Base-by-base conservation (phyloP, 2,113 vertebrate genomes). In the Entosphenus tridentatus region DNA sequence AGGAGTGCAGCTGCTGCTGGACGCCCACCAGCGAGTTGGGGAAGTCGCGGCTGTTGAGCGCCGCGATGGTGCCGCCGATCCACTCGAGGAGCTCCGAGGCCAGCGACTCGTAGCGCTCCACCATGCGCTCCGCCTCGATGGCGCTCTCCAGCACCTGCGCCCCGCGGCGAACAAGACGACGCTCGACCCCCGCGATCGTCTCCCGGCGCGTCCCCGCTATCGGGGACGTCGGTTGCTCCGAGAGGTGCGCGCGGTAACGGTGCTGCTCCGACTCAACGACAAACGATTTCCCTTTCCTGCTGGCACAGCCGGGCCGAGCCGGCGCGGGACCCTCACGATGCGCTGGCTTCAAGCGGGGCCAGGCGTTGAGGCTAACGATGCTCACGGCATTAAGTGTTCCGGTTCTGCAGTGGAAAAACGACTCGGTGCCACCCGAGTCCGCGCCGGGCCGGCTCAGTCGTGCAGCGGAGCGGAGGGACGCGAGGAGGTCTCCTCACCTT, bases 1-100 rank as follows among this genome's bases (percentile, higher is more conserved):
- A 96, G 12, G 87, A 85, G 73, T 93, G 92, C 0, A 96, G 85
- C 76, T 95, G 92, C 77, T 92, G 92, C 75, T 96, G 92, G 7
- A 96, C 92, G 1, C 92, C 92, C 0, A 77, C 78, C 70, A 96
- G 68, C 0, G 92, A 96, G 79, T 96, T 96, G 77, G 90, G 90
- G 17, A 96, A 96, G 78, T 88, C 93, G 80, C 95, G 92, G 78
- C 85, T 89, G 80, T 83, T 79, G 77, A 96, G 88, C 76, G 89
- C 76, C 3, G 79, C 69, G 16, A 91, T 81, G 57, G 90, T 96
- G 74, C 81, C 86, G 12, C 87, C 87, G 14, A 93, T 87, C 92
- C 92, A 96, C 68, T 86, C 83, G 72, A 96, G 78, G 56, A 96
- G 81, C 70, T 89, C 89, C 0, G 85, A 82, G 0, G 90, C 88